Conservation (phyloP, 30 jellyfish, hydroid and myxozoan genomes). For the Aurelia aurita region DNA sequence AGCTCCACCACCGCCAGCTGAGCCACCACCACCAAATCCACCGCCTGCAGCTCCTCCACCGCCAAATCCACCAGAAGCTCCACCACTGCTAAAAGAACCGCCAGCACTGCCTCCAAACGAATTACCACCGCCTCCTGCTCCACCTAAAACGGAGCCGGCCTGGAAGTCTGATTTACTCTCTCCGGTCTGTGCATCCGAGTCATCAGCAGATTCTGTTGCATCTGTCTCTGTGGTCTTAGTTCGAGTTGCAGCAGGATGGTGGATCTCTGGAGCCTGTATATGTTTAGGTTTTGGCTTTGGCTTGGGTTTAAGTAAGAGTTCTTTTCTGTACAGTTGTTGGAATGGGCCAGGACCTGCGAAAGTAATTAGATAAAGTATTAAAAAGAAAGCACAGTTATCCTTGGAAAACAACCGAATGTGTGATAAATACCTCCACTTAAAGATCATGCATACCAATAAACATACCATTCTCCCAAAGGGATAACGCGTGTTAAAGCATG, state of each 20-base stretch:
- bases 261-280: background rate
- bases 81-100: conserved; percentile 3
- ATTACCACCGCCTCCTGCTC: conserved; percentile 31
- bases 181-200: background rate
- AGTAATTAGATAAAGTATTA: background rate
- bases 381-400: background rate
- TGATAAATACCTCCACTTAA: background rate
- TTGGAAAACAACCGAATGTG: background rate
- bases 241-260: conserved; percentile 6
- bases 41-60: conserved; percentile 31
- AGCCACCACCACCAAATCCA: conserved; percentile 1
- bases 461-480: background rate
- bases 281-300: conserved; percentile 39
- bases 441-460: background rate
- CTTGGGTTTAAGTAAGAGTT: conserved; percentile 45
- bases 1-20: conserved; percentile 9
- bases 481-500: background rate
- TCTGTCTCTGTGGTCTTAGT: background rate
- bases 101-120: conserved; percentile 19
- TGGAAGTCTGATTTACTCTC: background rate
- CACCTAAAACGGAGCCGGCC: conserved; percentile 7
- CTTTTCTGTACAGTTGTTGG: conserved; percentile 40
- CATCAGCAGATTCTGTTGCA: background rate
- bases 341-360: conserved; percentile 46
- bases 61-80: conserved; percentile 10